A percentile compares a stretch with the other conserved stretches of the same genome.
phyloP scores from a whole-genome alignment of 1,140 invertebrate species.

The Schlechtendalia chinensis region DNA sequence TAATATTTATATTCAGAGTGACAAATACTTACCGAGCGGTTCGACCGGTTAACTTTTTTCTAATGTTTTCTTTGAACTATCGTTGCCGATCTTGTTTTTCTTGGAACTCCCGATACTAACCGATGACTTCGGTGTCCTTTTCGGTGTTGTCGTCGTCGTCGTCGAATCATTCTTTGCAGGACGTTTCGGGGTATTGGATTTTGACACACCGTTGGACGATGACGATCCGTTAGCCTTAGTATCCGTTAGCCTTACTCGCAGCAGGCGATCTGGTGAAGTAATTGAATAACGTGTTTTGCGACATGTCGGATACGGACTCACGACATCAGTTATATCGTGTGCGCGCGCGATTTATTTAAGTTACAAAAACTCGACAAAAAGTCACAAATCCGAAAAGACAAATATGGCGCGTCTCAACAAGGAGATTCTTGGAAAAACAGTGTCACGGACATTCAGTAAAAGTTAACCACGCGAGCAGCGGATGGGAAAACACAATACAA shows the following conservation, averaged over 20 bases:
- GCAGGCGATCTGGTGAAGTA: slow-evolving; percentile 52
- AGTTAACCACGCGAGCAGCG: too few species aligned
- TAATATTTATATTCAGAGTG: neutral
- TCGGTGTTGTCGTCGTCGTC: too few species aligned
- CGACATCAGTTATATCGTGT: too few species aligned
- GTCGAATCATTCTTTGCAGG: neutral
- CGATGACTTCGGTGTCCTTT: neutral
- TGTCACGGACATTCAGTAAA: too few species aligned
- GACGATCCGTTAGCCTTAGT: slow-evolving; percentile 14
- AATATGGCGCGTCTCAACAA: too few species aligned
- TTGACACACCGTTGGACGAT: neutral
- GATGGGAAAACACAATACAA: too few species aligned
- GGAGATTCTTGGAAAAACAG: too few species aligned
- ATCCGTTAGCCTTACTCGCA: too few species aligned
- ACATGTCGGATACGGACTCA: slow-evolving; percentile 32
- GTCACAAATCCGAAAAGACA: too few species aligned
- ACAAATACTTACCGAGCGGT: neutral
- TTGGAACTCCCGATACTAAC: slow-evolving; percentile 21
- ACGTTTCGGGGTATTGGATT: slow-evolving; percentile 40
- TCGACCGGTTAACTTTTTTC: slow-evolving; percentile 4
- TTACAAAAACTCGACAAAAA: too few species aligned
- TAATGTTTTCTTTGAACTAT: slow-evolving; percentile 13
- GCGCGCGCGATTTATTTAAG: too few species aligned
- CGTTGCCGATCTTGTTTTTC: neutral
- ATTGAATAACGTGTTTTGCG: slow-evolving; percentile 54